A percentile compares a stretch with the other conserved stretches of the same genome.
phyloP scores from a whole-genome alignment of 2,113 vertebrate genomes.

The Erythrocebus patas region DNA sequence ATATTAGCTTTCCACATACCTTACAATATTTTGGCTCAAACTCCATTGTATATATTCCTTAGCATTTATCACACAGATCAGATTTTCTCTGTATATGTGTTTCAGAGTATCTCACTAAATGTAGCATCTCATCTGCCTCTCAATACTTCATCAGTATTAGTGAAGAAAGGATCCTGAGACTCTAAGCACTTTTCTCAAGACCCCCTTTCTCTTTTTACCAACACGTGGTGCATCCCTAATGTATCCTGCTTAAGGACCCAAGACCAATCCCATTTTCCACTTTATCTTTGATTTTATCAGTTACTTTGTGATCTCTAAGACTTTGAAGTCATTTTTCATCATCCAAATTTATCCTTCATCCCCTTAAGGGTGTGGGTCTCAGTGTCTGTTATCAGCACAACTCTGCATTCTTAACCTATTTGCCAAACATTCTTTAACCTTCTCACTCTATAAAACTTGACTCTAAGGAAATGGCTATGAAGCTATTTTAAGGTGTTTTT shows the following conservation, averaged over 20 bases:
- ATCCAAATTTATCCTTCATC: not conserved
- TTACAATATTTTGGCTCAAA: not conserved
- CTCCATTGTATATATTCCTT: accelerated
- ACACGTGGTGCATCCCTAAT: not conserved
- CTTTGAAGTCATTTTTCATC: not conserved
- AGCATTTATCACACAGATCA: not conserved
- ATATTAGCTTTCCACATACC: not conserved
- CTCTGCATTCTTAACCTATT: not conserved
- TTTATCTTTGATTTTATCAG: not conserved
- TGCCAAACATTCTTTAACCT: not conserved
- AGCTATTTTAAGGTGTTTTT: not conserved
- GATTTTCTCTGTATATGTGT: not conserved
- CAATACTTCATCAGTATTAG: not conserved
- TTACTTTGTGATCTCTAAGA: not conserved
- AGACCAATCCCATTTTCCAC: not conserved
- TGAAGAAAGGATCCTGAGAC: not conserved
- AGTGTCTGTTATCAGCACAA: not conserved
- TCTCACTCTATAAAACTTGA: not conserved
- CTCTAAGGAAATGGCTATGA: not conserved
- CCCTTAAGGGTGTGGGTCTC: not conserved
- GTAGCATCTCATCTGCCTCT: not conserved
- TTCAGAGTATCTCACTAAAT: not conserved
- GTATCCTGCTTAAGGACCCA: not conserved
- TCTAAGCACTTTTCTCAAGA: not conserved
- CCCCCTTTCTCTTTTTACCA: not conserved